Base-by-base conservation (phyloP, 1,140 invertebrate species). In the Drosophila pruinosa region DNA sequence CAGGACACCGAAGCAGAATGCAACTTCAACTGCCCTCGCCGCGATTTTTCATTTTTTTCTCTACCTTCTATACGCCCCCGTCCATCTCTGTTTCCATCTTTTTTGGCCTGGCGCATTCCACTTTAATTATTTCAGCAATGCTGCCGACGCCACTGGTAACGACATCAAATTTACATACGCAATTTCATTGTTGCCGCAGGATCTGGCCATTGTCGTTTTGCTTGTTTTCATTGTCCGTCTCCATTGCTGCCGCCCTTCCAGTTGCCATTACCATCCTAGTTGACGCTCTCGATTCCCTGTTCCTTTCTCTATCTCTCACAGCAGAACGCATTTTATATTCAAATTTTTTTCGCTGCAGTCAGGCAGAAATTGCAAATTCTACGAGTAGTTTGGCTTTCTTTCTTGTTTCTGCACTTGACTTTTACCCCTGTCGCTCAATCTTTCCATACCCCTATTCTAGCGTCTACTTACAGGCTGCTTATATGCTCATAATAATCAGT, bases 161-260 rank as follows among this genome's bases (percentile, higher is more conserved):
- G 81, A 86, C 81, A 86, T 86, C 61, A 88, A 88, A 88, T 88
- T 88, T 88, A 88, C 82, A 88, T 88, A 88, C 82, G 82, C 82
- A 88, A 88, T 88, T 88, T 88, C 78, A 88, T 88, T 88, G 82
- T 88, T 88, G 82, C 82, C 82, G 78, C 78, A 71, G 78, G 82
- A 78, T 75, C 81, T 77, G 72, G 61, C 76, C 75, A 63, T 73
- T 73, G 74, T 76, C 70, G 58, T 78, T 47, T 52, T 79, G 56
- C 53, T 71, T 17, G 59, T 50, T 36, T 24, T 47, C 74, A 17
- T 19, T 15, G 14, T 22, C 65, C 14, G n/a, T 6, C n/a, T n/a
- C 52, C 10, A 31, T 14, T 10, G 38, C 31, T 7, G 26, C 50
- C 26, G 21, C 59, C n/a, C n/a, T n/a, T n/a, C n/a, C n/a, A n/a